Conservation (phyloP, 2,113 vertebrate species). For the Tympanuchus pallidicinctus region DNA sequence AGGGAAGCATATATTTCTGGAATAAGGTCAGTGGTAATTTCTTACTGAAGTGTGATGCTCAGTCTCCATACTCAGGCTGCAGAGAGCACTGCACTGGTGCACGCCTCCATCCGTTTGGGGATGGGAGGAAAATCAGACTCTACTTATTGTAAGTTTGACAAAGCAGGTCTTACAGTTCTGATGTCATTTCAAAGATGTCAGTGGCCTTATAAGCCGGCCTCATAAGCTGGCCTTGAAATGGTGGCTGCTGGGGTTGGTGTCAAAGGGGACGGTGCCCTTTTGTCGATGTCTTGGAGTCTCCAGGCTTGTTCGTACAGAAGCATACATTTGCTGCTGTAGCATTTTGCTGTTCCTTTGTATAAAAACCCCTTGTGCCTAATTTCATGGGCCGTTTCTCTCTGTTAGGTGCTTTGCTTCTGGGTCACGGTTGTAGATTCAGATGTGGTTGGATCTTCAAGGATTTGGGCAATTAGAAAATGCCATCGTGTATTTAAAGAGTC, state of each 20-base stretch:
- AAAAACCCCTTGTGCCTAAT: neutral
- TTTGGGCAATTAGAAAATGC: neutral
- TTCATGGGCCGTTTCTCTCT: neutral
- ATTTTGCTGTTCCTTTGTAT: neutral
- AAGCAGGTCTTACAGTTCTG: neutral
- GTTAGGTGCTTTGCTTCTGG: neutral
- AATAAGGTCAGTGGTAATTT: neutral
- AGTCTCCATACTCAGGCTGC: neutral
- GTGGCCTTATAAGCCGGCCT: neutral
- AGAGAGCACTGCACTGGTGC: rapidly evolving
- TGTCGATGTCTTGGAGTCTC: neutral
- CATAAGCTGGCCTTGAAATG: neutral
- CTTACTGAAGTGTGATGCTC: neutral
- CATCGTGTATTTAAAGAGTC: rapidly evolving
- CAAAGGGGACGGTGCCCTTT: slow-evolving; percentile 6
- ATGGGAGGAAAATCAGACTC: neutral
- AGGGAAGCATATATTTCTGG: neutral
- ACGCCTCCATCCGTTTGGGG: rapidly evolving
- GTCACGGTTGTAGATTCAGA: rapidly evolving
- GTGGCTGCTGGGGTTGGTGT: slow-evolving; percentile 46
- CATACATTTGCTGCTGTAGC: neutral
- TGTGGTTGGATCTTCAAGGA: neutral
- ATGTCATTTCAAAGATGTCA: neutral
- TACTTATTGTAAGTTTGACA: neutral
- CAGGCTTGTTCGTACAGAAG: neutral